Base-by-base conservation (phyloP, 1,140 invertebrate species). In the Drosophila punjabiensis region DNA sequence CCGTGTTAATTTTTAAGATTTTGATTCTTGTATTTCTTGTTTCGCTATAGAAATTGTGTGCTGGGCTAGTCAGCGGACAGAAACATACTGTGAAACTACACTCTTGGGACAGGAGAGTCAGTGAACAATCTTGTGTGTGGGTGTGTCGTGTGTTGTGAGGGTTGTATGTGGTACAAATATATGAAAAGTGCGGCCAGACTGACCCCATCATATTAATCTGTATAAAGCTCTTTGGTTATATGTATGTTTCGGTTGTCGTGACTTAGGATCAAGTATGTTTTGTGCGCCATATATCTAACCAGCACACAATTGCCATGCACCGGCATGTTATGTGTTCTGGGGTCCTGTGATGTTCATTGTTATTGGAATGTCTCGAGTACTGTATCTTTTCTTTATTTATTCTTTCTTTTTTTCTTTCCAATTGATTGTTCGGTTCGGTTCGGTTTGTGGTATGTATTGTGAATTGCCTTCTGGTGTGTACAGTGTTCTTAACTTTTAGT, bases 1-100 rank as follows among this genome's bases (percentile, higher is more conserved):
- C 24, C 39, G n/a, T 56, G 76, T 73, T 90, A 89, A 89, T 89
- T 89, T 89, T 89, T 89, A 89, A 89, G 85, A 89, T 89, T 89
- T 81, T 63, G 24, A 45, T 80, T 65, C 58, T 48, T 75, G 80
- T 68, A 32, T 66, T 61, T 69, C 50, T 52, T 59, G 50, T 79
- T 82, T 82, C 35, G 43, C 65, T 60, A 41, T 66, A 55, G 79
- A 90, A 89, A 89, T 89, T 89, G 79, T 89, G 85, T 90, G 85
- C 86, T 89, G 53, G 75, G 75, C 86, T 70, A 69, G 85, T 82
- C 67, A 67, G 81, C 83, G 81, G 86, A 74, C 86, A 90, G 75
- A 87, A 82, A 76, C 82, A 81, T 85, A 84, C 84, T 84, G 58
- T 58, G 61, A 68, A 52, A 67, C 70, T 52, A 30, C 68, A 33